These are phyloP conservation scores for Melanerpes formicivorus DNA, from an alignment of 2,113 vertebrate species.

Conservation along the genomic window DNA sequence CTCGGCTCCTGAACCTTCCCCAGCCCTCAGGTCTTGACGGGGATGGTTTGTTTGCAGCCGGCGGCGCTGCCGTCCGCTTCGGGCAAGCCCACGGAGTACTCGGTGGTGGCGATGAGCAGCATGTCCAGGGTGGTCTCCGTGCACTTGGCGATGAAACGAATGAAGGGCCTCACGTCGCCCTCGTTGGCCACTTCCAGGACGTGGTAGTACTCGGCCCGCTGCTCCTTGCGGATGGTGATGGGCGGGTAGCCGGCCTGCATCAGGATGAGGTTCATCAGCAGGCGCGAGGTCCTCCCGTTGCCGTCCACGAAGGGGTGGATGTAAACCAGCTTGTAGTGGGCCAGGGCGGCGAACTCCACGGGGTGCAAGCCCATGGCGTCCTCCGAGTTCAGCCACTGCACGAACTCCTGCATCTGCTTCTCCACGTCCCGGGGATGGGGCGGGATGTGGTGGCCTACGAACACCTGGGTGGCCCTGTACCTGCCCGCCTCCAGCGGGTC, in stretches of 20 bases:
- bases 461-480: slow-evolving; percentile 89
- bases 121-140: slow-evolving; percentile 94
- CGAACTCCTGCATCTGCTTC: slow-evolving; percentile 90
- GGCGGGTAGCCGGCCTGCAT: slow-evolving; percentile 96
- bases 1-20: fast-evolving
- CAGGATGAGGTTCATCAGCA: slow-evolving; percentile 95
- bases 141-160: slow-evolving; percentile 95
- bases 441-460: slow-evolving; percentile 95
- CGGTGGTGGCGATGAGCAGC: slow-evolving; percentile 90
- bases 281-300: slow-evolving; percentile 91
- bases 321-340: slow-evolving; percentile 97
- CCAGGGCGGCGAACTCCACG: slow-evolving; percentile 91
- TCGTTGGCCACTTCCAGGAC: slow-evolving; percentile 92
- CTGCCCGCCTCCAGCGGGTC: slow-evolving; percentile 93
- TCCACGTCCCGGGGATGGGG: slow-evolving; percentile 90
- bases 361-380: slow-evolving; percentile 92
- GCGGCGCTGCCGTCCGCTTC: slow-evolving; percentile 76
- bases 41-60: slow-evolving; percentile 86
- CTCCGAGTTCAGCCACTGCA: slow-evolving; percentile 95
- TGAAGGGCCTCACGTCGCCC: slow-evolving; percentile 94
- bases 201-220: slow-evolving; percentile 90
- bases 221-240: slow-evolving; percentile 95
- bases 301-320: slow-evolving; percentile 95
- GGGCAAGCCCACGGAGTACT: slow-evolving; percentile 89
- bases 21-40: slow-evolving; percentile 75